Evolutionary conservation across 2,113 vertebrate genomes (phyloP), one percentile per base, ranked within the genome.

Genomic region (Lamprotornis superbus): DNA sequence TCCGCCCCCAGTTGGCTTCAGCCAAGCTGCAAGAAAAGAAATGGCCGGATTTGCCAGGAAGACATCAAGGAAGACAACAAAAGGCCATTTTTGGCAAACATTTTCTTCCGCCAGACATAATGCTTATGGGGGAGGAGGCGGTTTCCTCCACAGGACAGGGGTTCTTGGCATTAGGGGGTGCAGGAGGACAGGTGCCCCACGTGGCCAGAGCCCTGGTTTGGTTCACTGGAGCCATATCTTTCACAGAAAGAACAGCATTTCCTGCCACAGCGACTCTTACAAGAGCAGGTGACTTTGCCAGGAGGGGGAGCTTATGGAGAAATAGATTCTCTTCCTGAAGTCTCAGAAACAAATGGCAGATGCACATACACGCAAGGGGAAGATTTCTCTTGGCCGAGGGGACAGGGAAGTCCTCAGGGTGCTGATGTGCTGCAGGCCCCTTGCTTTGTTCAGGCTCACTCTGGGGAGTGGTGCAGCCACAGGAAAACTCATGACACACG

Each of bases 161-260:
- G 81, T 80, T 90, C 95, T 94, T 95, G 95, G 95, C 92, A 60
- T 94, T 50, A 84, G 1, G 8, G 67, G 44, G 56, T 88, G 65
- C 11, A 52, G 73, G 75, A 93, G 75, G 75, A 57, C 59, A 77
- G 81, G 71, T 63, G 86, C 75, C 70, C 87, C 78, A 87, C 1
- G 10, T 2, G 35, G 75, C 1, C 2, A 89, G 86, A 95, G 92
- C 90, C 90, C 87, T 64, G 87, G 89, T 92, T 90, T 93, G 95
- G 88, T 95, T 96, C 17, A 5, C 0, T 3, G 95, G 87, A 94
- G 94, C 95, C 89, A 53, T 85, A 95, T 97, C 97, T 97, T 97
- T 97, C 97, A 97, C 93, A 95, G 97, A 97, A 97, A 97, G 97
- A 97, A 97, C 89, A 96, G 92, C 95, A 89, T 85, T 94, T 94